Base-by-base conservation (phyloP, 2,113 vertebrate genomes). In the Mormyrus iriodes region DNA sequence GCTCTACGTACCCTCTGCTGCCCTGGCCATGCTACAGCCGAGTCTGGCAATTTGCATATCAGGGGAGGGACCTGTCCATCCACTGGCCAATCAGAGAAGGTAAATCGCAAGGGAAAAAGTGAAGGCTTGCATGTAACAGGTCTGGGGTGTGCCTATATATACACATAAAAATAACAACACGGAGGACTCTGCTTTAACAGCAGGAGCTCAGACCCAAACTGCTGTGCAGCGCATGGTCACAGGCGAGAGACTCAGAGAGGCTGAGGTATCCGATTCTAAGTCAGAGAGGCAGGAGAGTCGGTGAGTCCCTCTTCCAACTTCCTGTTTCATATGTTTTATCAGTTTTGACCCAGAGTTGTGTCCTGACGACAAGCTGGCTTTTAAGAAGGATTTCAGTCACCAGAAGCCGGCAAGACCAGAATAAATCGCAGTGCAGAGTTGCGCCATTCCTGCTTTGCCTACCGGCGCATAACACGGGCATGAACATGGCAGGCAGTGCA, bases 41-140 rank as follows among this genome's bases (percentile, higher is more conserved):
- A 90, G 92, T 92, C 92, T 91, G 90, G 90, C 91, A 90, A 90
- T 93, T 93, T 91, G 87, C 87, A 90, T 88, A 61, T 88, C 48
- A 73, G 88, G 91, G 93, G 92, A 88, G 91, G 90, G 85, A 86
- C 88, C 49, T 89, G 49, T 19, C 35, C 13, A 76, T 58, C 85
- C 52, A 44, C 27, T 89, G 55, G 17, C 35, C 13, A 85, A 69
- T 82, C 52, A 27, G 76, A 88, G 58, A 90, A 91, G 88, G 91
- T 89, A 52, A 90, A 86, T 86, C 87, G 83, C 88, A 89, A 53
- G 82, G 88, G 69, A 90, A 90, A 65, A 90, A 84, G 87, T 88
- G 76, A 27, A 86, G 90, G 85, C 85, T 90, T 83, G 88, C 87
- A 44, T 46, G 76, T 39, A 48, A 88, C 79, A 90, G 90, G 88